These are phyloP conservation scores for Platyscapa corneri DNA, from an alignment of 1,140 invertebrate species.

Conservation along the genomic window DNA sequence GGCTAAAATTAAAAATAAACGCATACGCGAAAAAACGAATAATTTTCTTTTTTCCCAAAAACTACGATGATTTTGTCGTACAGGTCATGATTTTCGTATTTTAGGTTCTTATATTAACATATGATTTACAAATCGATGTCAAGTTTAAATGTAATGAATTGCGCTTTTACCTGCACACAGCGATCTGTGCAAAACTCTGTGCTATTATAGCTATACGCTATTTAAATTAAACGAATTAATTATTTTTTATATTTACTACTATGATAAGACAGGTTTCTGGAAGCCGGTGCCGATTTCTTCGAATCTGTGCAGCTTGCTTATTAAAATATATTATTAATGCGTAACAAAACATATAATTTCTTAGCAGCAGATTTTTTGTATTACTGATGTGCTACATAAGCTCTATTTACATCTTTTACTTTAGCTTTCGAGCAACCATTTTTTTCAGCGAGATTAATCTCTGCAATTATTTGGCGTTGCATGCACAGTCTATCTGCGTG, in stretches of 20 bases:
- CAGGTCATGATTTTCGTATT: neutral
- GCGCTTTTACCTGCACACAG: constrained; percentile 19
- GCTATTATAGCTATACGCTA: neutral
- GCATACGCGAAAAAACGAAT: neutral
- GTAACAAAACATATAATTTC: constrained; percentile 39
- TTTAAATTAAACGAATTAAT: constrained; percentile 45
- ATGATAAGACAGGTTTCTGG: constrained; percentile 65
- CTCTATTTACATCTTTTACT: constrained; percentile 46
- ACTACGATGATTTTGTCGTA: neutral
- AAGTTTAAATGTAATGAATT: constrained; percentile 3
- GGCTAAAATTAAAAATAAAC: constrained; percentile 1
- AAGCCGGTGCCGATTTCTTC: constrained; percentile 68
- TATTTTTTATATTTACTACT: constrained; percentile 62
- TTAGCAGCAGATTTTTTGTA: constrained; percentile 48
- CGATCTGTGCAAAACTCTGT: constrained; percentile 19
- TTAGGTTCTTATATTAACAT: neutral
- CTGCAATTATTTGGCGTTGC: constrained; percentile 73
- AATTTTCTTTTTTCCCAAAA: neutral
- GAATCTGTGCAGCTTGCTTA: constrained; percentile 70
- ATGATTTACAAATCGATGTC: constrained; percentile 33
- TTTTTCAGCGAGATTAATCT: constrained; percentile 72
- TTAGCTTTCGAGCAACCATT: constrained; percentile 67
- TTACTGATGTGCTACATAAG: constrained; percentile 58
- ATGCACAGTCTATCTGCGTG: constrained; percentile 72
- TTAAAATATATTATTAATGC: constrained; percentile 56